Base-by-base conservation (phyloP, 2,113 vertebrate genomes). In the Salvator merianae region DNA sequence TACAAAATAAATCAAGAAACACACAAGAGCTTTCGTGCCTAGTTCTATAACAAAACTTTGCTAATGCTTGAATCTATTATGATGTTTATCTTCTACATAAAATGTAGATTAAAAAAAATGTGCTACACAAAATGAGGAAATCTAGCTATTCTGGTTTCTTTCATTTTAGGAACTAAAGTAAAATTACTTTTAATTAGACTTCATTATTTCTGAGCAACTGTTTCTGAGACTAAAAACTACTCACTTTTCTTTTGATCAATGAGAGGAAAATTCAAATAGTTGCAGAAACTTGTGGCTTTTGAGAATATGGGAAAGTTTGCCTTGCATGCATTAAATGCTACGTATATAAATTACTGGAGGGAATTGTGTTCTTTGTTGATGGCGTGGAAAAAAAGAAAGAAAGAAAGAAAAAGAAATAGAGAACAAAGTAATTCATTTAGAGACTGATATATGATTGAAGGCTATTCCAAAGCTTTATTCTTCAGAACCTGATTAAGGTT, bases 1-100 rank as follows among this genome's bases (percentile, higher is more conserved):
- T 87, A 50, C 20, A 89, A 86, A 89, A 91, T 76, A 89, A 63
- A 88, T 86, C 70, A 36, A 87, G 84, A 85, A 71, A 7, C 22
- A 43, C 36, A 79, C 83, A 91, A 70, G 86, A 40, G 2, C 26
- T 65, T 30, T 84, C 26, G 76, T 1, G 26, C 50, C 10, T 3
- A 66, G 16, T 38, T 47, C 36, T 22, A 18, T 3, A 43, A n/a
- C 28, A 20, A 81, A 70, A 20, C 2, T 53, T 53, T 28, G 4
- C 38, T 66, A 69, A 40, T 70, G 62, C 76, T 47, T 88, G 73
- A 40, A 63, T 79, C 69, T 84, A 12, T 34, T 47, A 18, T 30
- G 47, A 90, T 85, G 85, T 81, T 53, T 71, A 74, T 26, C 14
- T 62, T 86, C n/a, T 63, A 81, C 6, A 32, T 50, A 32, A 16